These are phyloP conservation scores for Lithophane ornitopus DNA, from an alignment of 2,888 invertebrate genomes.

Conservation along the genomic window DNA sequence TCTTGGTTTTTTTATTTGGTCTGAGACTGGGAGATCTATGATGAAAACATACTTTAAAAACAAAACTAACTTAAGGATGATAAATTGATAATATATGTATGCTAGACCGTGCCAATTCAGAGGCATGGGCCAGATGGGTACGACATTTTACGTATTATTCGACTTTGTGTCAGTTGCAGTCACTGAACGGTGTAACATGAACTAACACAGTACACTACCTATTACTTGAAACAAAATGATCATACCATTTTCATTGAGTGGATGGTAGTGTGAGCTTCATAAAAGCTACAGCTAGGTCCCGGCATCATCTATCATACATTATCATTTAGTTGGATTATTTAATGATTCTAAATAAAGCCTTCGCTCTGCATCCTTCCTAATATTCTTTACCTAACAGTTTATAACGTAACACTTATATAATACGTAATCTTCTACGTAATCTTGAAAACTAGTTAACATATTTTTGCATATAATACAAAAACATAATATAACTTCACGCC, in stretches of 20 bases:
- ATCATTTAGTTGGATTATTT: neutral
- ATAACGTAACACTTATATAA: too few species aligned
- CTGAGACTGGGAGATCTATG: too few species aligned
- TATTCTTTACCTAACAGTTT: neutral
- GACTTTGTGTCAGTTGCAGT: neutral
- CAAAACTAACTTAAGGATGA: neutral
- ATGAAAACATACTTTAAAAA: too few species aligned
- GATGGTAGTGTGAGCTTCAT: conserved; percentile 3
- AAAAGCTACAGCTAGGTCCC: conserved; percentile 21
- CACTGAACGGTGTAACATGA: neutral
- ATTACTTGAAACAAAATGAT: neutral
- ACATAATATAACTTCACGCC: too few species aligned
- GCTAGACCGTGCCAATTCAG: neutral
- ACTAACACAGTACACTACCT: conserved; percentile 4
- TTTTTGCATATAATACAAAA: neutral
- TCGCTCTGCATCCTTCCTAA: neutral
- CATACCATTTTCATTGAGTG: conserved; percentile 31
- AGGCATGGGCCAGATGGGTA: neutral
- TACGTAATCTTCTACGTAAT: too few species aligned
- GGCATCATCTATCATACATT: conserved; percentile 25
- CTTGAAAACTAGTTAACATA: neutral
- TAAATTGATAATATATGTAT: too few species aligned
- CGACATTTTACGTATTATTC: neutral
- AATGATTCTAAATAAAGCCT: neutral
- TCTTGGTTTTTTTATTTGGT: too few species aligned